Evolutionary conservation across 2,113 vertebrate genomes (phyloP).

Genomic region (Poeciliopsis turrubarensis): DNA sequence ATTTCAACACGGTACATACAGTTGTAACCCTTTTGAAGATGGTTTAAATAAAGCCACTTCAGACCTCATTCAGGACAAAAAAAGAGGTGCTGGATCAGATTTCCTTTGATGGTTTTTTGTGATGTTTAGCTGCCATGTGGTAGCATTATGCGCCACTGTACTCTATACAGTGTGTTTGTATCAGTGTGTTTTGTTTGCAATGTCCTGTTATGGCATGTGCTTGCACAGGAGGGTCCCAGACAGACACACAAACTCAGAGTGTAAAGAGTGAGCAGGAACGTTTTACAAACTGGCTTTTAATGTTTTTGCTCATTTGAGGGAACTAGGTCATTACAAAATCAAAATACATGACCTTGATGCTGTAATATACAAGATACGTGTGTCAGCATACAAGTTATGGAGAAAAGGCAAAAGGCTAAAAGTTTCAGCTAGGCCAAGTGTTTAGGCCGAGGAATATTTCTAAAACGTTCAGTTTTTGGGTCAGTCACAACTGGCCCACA

Average conservation of each 20-base stretch:
- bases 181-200: constrained; percentile 68
- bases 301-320: constrained; percentile 10
- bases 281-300: constrained; percentile 12
- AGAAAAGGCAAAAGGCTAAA: too few relatives aligned
- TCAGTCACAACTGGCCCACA: too few relatives aligned
- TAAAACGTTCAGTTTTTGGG: too few relatives aligned
- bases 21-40: constrained; percentile 34
- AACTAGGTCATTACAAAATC: constrained; percentile 1
- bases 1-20: constrained; percentile 23
- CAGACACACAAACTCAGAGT: constrained; percentile 59
- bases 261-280: constrained; percentile 19
- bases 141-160: constrained; percentile 55
- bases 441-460: too few relatives aligned
- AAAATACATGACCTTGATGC: too few relatives aligned
- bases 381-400: too few relatives aligned
- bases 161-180: constrained; percentile 56
- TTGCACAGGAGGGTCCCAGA: constrained; percentile 62
- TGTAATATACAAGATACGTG: too few relatives aligned
- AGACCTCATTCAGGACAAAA: constrained; percentile 18
- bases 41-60: constrained; percentile 33
- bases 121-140: constrained; percentile 65
- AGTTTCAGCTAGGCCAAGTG: too few relatives aligned
- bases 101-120: constrained; percentile 60
- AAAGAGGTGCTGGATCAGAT: constrained; percentile 31
- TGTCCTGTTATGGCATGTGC: constrained; percentile 74